These are phyloP conservation scores for Ptychadena robeensis DNA, from an alignment of 2,797 vertebrate genomes.

Conservation along the genomic window DNA sequence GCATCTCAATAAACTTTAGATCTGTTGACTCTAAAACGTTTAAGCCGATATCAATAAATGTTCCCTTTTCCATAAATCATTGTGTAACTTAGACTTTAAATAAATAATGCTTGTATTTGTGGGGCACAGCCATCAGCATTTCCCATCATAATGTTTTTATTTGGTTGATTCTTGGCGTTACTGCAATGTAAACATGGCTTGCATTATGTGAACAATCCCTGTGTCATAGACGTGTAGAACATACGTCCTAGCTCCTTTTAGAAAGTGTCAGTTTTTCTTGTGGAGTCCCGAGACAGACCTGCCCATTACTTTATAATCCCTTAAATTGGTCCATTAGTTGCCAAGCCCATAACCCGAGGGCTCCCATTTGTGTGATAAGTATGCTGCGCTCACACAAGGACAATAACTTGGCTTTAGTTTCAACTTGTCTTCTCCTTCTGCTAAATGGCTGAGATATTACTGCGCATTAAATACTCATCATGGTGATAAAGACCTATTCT, in stretches of 20 bases:
- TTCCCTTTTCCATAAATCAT: background rate
- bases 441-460: conserved; percentile 5
- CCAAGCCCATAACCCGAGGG: conserved; percentile 48
- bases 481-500: conserved; percentile 21
- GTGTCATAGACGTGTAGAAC: background rate
- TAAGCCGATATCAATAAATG: background rate
- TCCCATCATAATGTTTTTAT: conserved; percentile 9
- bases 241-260: conserved; percentile 8
- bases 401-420: conserved; percentile 33
- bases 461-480: conserved; percentile 12
- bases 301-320: conserved; percentile 56
- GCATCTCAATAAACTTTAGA: background rate
- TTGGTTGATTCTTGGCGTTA: conserved; percentile 17
- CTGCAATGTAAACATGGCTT: conserved; percentile 11
- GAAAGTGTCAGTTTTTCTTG: conserved; percentile 39
- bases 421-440: conserved; percentile 30
- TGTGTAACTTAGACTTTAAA: background rate
- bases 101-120: background rate
- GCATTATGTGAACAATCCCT: background rate
- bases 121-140: background rate
- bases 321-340: conserved; percentile 52
- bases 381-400: conserved; percentile 15
- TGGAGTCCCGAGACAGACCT: conserved; percentile 31
- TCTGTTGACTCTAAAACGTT: background rate
- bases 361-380: conserved; percentile 41